Percentiles rank a stretch among this genome's conserved stretches.
phyloP scores from a whole-genome alignment of 2,888 invertebrate species.

The Craniophora ligustri region DNA sequence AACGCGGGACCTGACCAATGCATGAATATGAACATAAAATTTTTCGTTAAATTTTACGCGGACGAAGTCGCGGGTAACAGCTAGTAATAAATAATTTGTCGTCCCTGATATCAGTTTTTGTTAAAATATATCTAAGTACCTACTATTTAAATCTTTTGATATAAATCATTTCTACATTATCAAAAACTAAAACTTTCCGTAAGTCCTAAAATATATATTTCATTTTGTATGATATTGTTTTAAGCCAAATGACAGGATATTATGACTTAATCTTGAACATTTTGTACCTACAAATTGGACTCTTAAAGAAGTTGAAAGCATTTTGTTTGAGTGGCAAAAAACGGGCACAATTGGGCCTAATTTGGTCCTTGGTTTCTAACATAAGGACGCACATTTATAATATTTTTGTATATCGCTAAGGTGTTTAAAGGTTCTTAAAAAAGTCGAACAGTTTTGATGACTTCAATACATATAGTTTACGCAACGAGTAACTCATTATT shows the following conservation, averaged over 20 bases:
- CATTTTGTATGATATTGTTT: conserved; percentile 11
- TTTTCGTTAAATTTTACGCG: too few species aligned
- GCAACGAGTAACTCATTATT: too few species aligned
- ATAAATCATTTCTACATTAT: neutral
- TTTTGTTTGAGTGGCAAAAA: conserved; percentile 25
- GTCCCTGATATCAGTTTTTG: too few species aligned
- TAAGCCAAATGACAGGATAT: conserved; percentile 10
- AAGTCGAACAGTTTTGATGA: neutral
- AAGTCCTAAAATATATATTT: neutral
- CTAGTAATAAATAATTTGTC: too few species aligned
- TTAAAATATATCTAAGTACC: too few species aligned
- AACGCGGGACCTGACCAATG: too few species aligned
- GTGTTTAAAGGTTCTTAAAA: neutral
- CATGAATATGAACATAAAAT: too few species aligned
- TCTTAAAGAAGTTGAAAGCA: neutral
- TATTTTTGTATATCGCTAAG: neutral
- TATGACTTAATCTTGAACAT: conserved; percentile 11
- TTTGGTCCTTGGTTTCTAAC: conserved; percentile 8
- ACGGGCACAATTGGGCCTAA: conserved; percentile 18
- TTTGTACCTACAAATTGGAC: conserved; percentile 24
- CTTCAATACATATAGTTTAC: too few species aligned
- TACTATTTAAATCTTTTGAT: too few species aligned
- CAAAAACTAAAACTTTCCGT: too few species aligned
- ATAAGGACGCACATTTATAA: conserved; percentile 1
- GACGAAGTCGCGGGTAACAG: too few species aligned